Evolutionary conservation across 2,888 invertebrate species (phyloP), one percentile per base, ranked within the genome.

Genomic region (Plagiodera versicolora): DNA sequence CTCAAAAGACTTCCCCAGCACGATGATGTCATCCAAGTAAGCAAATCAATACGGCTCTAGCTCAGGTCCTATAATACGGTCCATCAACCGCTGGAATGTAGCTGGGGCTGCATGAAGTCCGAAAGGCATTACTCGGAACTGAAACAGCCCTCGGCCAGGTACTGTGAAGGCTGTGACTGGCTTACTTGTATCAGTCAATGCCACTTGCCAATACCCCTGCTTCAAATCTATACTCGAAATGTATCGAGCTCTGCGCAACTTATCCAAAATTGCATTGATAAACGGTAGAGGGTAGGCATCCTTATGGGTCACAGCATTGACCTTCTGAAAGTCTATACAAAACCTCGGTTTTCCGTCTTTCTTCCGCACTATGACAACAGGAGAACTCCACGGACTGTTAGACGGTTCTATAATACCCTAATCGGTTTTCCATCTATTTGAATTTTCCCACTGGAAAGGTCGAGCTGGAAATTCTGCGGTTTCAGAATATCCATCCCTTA

Each of bases 61-160:
- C 2, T 49, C 28, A 5, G 24, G 20, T 1, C 28, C 28, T 14
- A 49, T 49, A 11, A 49, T 16, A 4, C 0, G 28, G 24, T 49
- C 49, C 49, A 49, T 49, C n/a, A 49, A 11, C 0, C 49, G 28
- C 17, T 49, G 49, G 14, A 49, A 49, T 4, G 49, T 28, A 4
- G 49, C 28, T 1, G 49, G 49, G 14, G 72, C 70, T 44, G 65
- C 63, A 45, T 67, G 65, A 2, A 74, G 55, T 1, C 74, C 75
- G 61, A 75, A 75, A 2, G 75, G 72, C 70, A 74, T 70, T 0
- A 69, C 68, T 8, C 52, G 65, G 56, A 75, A 75, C 8, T 74
- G 70, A 51, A 66, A 75, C 1, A 74, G 61, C 3, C 71, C 74
- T 49, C 67, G 50, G 8, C 67, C 67, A 0, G 72, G 70, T 3